Evolutionary conservation across 1,140 invertebrate genomes (phyloP).

Genomic region (Pogonus chalceus): DNA sequence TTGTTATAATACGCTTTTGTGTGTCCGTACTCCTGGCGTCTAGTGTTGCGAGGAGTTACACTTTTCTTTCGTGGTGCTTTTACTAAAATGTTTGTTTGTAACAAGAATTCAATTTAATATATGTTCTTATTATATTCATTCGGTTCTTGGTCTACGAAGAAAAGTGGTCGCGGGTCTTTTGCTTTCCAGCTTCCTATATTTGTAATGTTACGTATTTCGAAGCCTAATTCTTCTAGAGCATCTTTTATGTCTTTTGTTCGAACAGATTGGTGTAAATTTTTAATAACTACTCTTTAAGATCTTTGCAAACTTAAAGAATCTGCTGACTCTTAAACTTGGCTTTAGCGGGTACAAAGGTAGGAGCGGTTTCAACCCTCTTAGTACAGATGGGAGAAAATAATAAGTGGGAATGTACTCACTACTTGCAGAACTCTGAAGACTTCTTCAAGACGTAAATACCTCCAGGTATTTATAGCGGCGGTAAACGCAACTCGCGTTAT

Average conservation of each 20-base stretch:
- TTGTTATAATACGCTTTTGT: conserved; percentile 27
- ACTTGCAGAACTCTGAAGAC: too few species aligned
- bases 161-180: conserved; percentile 27
- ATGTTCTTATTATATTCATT: conserved; percentile 30
- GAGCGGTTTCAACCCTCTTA: too few species aligned
- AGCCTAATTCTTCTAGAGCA: conserved; percentile 12
- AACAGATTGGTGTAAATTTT: conserved; percentile 20
- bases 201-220: conserved; percentile 20
- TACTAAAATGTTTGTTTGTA: conserved; percentile 24
- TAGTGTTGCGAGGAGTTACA: too few species aligned
- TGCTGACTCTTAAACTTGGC: too few species aligned
- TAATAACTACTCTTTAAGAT: conserved; percentile 14
- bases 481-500: too few species aligned
- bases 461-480: too few species aligned
- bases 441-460: too few species aligned
- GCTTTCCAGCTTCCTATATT: conserved; percentile 20
- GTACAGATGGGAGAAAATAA: too few species aligned
- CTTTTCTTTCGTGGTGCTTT: conserved; percentile 26
- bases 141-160: conserved; percentile 30
- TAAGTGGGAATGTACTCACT: too few species aligned
- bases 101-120: conserved; percentile 25
- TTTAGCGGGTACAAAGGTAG: too few species aligned
- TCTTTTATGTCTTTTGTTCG: conserved; percentile 14
- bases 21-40: conserved; percentile 30
- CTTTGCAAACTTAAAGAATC: neutral